Conservation (phyloP, 92 coral and sea anemone species). For the Siderastrea radians region DNA sequence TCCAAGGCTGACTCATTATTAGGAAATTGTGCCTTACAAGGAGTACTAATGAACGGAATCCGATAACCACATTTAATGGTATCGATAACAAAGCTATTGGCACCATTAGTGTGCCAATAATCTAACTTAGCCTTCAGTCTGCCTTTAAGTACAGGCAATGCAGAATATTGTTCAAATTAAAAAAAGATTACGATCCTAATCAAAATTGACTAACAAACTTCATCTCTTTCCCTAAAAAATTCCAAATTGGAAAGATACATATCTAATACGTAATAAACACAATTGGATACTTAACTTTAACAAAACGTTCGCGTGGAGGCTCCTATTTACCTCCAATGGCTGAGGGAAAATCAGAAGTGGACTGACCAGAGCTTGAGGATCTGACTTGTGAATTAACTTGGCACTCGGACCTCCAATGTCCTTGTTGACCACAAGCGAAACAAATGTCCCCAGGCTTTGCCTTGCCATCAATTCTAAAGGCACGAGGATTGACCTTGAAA, state of each 20-base stretch:
- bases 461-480: slow-evolving; percentile 21
- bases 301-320: not conserved
- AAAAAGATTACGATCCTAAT: slow-evolving; percentile 28
- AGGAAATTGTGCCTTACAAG: not conserved
- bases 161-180: slow-evolving; percentile 43
- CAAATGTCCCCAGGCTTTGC: slow-evolving; percentile 54
- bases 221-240: not conserved
- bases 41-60: slow-evolving; percentile 34
- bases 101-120: slow-evolving; percentile 7
- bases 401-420: slow-evolving; percentile 67
- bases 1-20: slow-evolving; percentile 36
- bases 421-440: slow-evolving; percentile 65
- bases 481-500: not conserved
- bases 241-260: slow-evolving; percentile 13
- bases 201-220: slow-evolving; percentile 7
- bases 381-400: not conserved
- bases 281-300: not conserved
- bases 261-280: not conserved
- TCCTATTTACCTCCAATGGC: slow-evolving; percentile 27
- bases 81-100: slow-evolving; percentile 3
- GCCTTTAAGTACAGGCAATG: slow-evolving; percentile 26
- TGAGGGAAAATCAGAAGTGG: not conserved
- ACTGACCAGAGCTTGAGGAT: slow-evolving; percentile 23
- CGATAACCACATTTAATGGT: not conserved
- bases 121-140: slow-evolving; percentile 7